These are phyloP conservation scores for Petrolisthes cinctipes DNA, from an alignment of 2,888 invertebrate species.

Conservation along the genomic window DNA sequence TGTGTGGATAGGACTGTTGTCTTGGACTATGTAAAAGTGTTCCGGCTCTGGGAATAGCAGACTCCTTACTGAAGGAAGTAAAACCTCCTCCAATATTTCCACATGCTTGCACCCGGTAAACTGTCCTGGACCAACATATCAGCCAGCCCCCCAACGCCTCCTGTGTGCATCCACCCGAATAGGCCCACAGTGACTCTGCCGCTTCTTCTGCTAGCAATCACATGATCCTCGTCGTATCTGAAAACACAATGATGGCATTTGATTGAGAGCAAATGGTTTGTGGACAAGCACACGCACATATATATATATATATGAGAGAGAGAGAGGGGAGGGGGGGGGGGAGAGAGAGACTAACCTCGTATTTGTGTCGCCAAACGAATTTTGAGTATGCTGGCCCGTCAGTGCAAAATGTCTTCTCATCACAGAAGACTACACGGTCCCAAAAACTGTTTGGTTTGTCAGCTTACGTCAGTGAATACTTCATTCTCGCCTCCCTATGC, in stretches of 20 bases:
- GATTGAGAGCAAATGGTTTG: background rate
- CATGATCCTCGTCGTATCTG: background rate
- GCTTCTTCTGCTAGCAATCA: background rate
- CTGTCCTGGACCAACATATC: background rate
- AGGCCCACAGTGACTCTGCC: constrained; percentile 13
- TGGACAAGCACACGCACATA: no score
- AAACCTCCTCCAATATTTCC: constrained; percentile 12
- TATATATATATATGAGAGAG: no score
- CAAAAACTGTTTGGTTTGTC: background rate
- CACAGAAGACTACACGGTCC: background rate
- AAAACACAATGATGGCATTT: background rate
- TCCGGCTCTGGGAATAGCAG: background rate
- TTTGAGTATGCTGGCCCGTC: background rate
- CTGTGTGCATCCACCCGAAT: background rate
- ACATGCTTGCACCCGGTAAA: constrained; percentile 5
- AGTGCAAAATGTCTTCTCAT: background rate
- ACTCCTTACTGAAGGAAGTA: background rate
- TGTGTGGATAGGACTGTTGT: background rate
- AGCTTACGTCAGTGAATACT: background rate
- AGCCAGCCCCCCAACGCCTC: background rate
- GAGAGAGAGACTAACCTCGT: background rate
- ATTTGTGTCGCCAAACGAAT: background rate
- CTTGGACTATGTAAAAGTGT: background rate
- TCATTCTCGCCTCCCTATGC: background rate
- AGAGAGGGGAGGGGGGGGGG: background rate